phyloP scores from a whole-genome alignment of 2,113 vertebrate species.

The Rattus rattus region DNA sequence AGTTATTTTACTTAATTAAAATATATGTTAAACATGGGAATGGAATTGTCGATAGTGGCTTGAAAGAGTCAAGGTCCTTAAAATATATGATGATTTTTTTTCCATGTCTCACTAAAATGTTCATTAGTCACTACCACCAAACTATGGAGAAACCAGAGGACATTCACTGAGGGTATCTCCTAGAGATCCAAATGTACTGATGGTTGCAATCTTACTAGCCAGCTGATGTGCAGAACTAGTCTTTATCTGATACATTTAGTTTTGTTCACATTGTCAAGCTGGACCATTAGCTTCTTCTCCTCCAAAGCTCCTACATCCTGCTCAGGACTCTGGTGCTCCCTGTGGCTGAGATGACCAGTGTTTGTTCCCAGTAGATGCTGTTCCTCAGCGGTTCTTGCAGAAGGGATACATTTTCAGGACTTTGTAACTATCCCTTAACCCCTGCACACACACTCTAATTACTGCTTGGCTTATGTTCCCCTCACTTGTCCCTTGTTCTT shows the following conservation, averaged over 20 bases:
- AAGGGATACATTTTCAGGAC: fast-evolving
- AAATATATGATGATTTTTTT: background rate
- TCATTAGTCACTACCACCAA: fast-evolving
- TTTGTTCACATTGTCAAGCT: background rate
- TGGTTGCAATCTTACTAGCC: background rate
- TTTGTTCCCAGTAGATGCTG: fast-evolving
- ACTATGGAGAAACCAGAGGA: fast-evolving
- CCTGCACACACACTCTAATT: too few relatives aligned
- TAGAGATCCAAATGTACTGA: too few relatives aligned
- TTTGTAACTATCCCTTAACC: background rate
- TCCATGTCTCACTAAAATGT: background rate
- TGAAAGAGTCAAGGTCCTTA: background rate
- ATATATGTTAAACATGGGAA: background rate
- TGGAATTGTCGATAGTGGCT: background rate
- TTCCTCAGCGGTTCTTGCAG: background rate
- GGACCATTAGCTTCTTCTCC: fast-evolving
- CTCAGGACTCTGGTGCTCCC: fast-evolving
- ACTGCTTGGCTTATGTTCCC: fast-evolving
- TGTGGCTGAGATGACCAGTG: background rate
- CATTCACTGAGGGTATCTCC: fast-evolving
- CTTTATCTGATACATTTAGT: background rate
- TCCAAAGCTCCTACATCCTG: background rate
- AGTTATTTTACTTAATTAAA: slow-evolving; percentile 22
- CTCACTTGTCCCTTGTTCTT: background rate
- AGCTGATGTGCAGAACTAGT: fast-evolving